phyloP scores from a whole-genome alignment of 2,888 invertebrate species.

The Cataglyphis livida region DNA sequence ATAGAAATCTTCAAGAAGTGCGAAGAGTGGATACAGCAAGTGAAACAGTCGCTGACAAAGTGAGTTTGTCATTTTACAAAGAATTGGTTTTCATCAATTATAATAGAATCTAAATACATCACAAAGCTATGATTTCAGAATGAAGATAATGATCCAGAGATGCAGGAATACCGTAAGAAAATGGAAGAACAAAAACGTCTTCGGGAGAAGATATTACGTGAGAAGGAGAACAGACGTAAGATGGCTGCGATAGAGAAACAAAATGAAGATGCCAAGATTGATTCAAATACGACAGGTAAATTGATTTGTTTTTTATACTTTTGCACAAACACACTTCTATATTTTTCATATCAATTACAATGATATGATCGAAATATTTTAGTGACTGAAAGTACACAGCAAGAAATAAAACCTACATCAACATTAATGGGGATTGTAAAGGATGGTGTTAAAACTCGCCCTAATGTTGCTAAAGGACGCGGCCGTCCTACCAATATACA shows the following conservation, averaged over 20 bases:
- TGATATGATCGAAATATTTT: constrained; percentile 43
- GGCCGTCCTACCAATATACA: constrained; percentile 77
- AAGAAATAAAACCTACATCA: constrained; percentile 73
- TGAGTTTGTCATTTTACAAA: constrained; percentile 44
- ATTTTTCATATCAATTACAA: not conserved
- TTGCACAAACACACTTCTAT: not conserved
- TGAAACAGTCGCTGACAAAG: constrained; percentile 69
- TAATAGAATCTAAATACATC: constrained; percentile 5
- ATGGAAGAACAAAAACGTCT: constrained; percentile 86
- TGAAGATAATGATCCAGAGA: constrained; percentile 84
- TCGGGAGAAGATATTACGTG: constrained; percentile 85
- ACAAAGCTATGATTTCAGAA: constrained; percentile 62
- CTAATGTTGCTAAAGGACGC: constrained; percentile 73
- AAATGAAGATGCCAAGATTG: constrained; percentile 74
- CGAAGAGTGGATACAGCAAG: constrained; percentile 76
- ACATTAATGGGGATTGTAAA: constrained; percentile 74
- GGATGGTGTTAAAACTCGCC: constrained; percentile 74
- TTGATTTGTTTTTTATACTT: not conserved
- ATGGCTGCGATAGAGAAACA: constrained; percentile 84
- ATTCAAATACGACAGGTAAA: constrained; percentile 72
- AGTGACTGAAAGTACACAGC: constrained; percentile 73
- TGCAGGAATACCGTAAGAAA: constrained; percentile 85
- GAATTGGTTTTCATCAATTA: not conserved
- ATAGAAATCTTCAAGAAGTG: constrained; percentile 80
- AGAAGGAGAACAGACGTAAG: constrained; percentile 85